Evolutionary conservation across 2,888 invertebrate genomes (phyloP).

Genomic region (Thalpophila matura): DNA sequence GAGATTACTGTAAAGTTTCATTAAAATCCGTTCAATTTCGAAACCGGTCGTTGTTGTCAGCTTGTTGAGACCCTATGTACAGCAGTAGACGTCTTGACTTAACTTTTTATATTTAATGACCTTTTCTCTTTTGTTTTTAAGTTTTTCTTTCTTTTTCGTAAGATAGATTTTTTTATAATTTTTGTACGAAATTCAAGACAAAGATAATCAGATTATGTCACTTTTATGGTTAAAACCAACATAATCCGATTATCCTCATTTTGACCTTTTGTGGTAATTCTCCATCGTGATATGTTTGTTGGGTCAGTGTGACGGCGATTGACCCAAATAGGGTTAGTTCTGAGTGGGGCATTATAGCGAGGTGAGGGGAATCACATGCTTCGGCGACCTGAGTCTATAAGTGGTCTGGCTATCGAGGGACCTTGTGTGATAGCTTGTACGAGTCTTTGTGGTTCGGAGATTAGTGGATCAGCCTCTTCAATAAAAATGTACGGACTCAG

Average conservation of each 20-base stretch:
- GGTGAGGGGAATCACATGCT: slow-evolving; percentile 45
- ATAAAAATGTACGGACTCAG: not conserved
- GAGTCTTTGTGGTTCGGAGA: not conserved
- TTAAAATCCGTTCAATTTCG: no score
- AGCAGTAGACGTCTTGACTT: no score
- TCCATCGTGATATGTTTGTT: not conserved
- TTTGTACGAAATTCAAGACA: no score
- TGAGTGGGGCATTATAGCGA: slow-evolving; percentile 45
- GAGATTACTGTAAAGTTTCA: no score
- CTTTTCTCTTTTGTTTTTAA: no score
- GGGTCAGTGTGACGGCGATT: slow-evolving; percentile 58
- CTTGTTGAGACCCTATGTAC: no score
- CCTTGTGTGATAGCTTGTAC: slow-evolving; percentile 10
- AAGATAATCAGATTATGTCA: no score
- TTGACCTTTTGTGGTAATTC: slow-evolving; percentile 26
- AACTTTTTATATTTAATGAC: no score
- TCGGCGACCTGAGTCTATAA: slow-evolving; percentile 11
- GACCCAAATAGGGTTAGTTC: slow-evolving; percentile 58
- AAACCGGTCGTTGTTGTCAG: no score
- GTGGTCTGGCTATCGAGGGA: slow-evolving; percentile 11
- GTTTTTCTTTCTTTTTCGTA: no score
- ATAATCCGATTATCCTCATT: not conserved
- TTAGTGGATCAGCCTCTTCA: not conserved
- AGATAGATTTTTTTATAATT: no score
- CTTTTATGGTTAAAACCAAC: no score